A percentile compares a stretch with the other conserved stretches of the same genome.
Conservation (phyloP, 53 echinoderm and acorn worm species). For the Paelopatides confundens region DNA sequence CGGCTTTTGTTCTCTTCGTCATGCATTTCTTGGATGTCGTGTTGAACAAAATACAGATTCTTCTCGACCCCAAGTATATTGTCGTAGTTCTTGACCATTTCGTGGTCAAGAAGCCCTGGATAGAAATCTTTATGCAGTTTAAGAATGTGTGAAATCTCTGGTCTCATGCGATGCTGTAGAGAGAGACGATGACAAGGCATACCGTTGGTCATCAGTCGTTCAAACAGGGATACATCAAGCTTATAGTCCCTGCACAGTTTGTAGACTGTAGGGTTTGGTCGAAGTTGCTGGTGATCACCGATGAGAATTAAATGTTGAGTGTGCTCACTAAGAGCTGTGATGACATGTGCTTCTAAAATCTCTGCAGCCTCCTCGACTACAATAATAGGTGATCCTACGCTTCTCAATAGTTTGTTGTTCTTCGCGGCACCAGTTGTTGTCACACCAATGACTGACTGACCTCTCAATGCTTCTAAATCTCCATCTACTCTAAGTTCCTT, state of each 20-base stretch:
- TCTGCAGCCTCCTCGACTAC: conserved; percentile 94
- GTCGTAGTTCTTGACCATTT: conserved; percentile 62
- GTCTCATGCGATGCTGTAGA: conserved; percentile 92
- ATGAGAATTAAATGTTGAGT: conserved; percentile 94
- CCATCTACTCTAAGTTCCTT: conserved; percentile 66
- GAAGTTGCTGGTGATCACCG: conserved; percentile 95
- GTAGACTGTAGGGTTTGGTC: conserved; percentile 93
- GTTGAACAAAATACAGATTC: conserved; percentile 84
- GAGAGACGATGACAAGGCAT: conserved; percentile 75
- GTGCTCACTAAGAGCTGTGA: conserved; percentile 71
- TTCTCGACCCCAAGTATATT: conserved; percentile 70
- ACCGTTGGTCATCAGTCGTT: conserved; percentile 89
- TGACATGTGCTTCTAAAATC: conserved; percentile 93
- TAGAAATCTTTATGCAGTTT: conserved; percentile 79
- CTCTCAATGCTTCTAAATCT: conserved; percentile 46
- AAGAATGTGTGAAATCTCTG: conserved; percentile 82
- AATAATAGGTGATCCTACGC: conserved; percentile 68
- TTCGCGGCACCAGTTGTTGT: conserved; percentile 94
- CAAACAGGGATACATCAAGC: conserved; percentile 88
- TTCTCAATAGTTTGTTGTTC: conserved; percentile 60
- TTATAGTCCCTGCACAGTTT: conserved; percentile 77
- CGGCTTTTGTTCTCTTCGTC: conserved; percentile 71
- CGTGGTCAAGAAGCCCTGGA: conserved; percentile 70
- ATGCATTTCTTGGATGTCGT: conserved; percentile 59
- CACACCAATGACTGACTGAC: conserved; percentile 76